Evolutionary conservation across 2,113 vertebrate species (phyloP).

Genomic region (Daphoenositta chrysoptera): DNA sequence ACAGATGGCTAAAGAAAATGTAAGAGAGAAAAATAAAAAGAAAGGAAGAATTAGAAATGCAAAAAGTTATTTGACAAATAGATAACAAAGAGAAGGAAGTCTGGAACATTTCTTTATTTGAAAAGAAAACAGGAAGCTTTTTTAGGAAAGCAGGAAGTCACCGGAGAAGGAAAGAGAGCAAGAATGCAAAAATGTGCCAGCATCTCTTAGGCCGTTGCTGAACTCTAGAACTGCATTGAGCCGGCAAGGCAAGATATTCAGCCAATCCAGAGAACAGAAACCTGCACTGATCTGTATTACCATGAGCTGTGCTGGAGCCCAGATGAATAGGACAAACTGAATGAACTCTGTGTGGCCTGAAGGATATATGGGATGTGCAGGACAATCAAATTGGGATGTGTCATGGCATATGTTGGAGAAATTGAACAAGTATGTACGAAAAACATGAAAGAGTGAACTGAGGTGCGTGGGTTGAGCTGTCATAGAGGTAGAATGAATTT

Average conservation of each 20-base stretch:
- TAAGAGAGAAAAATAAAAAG: neutral
- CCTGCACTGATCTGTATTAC: neutral
- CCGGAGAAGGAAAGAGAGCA: neutral
- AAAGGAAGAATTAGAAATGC: neutral
- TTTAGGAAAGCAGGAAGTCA: neutral
- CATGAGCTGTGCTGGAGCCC: neutral
- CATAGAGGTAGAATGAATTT: neutral
- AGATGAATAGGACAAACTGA: neutral
- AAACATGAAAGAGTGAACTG: neutral
- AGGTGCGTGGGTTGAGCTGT: neutral
- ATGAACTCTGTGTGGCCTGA: neutral
- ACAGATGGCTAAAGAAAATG: neutral
- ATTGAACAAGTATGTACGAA: neutral
- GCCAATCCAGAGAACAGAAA: neutral
- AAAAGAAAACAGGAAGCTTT: neutral
- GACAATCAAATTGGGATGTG: neutral
- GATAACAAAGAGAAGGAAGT: neutral
- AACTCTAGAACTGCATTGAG: neutral
- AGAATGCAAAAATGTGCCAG: neutral
- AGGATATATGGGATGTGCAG: neutral
- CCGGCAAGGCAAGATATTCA: neutral
- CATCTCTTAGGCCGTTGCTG: neutral
- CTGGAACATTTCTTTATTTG: neutral
- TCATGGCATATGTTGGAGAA: neutral
- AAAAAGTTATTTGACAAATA: neutral